phyloP scores from a whole-genome alignment of 2,888 invertebrate species.

The Polydrusus pterygomalis region DNA sequence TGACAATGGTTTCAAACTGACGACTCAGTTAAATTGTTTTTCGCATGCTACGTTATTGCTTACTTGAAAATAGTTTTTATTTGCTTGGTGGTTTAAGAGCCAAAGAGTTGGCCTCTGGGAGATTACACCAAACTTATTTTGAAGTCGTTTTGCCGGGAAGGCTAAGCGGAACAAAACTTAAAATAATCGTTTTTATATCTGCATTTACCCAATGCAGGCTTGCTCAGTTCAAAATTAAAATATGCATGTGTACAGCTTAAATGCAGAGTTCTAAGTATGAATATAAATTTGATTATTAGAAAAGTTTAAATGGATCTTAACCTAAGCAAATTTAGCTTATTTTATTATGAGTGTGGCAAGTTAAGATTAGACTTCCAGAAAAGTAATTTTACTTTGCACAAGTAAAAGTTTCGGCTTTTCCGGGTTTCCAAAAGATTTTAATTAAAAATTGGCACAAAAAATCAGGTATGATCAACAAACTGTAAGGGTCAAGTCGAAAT shows the following conservation, averaged over 20 bases:
- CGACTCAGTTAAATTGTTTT: too few species aligned
- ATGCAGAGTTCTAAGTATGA: not conserved
- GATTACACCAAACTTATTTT: not conserved
- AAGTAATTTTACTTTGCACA: conserved; percentile 7
- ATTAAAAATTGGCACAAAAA: too few species aligned
- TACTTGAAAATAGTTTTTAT: too few species aligned
- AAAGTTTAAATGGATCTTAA: conserved; percentile 38
- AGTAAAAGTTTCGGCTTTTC: not conserved
- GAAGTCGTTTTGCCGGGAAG: not conserved
- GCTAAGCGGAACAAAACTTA: conserved; percentile 13
- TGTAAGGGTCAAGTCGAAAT: too few species aligned
- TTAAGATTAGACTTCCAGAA: conserved; percentile 25
- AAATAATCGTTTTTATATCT: conserved; percentile 18
- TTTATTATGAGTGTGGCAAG: conserved; percentile 20
- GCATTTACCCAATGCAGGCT: conserved; percentile 11
- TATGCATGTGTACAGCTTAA: conserved; percentile 6
- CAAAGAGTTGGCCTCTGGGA: not conserved
- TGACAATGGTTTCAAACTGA: too few species aligned
- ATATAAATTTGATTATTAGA: conserved; percentile 40
- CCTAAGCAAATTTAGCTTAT: conserved; percentile 13
- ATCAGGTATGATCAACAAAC: too few species aligned
- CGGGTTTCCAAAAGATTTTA: too few species aligned
- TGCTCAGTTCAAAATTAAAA: conserved; percentile 14
- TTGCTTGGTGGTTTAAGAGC: not conserved
- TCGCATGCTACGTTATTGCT: too few species aligned